phyloP scores from a whole-genome alignment of 92 coral and sea anemone genomes.

The Paragorgia papillata region DNA sequence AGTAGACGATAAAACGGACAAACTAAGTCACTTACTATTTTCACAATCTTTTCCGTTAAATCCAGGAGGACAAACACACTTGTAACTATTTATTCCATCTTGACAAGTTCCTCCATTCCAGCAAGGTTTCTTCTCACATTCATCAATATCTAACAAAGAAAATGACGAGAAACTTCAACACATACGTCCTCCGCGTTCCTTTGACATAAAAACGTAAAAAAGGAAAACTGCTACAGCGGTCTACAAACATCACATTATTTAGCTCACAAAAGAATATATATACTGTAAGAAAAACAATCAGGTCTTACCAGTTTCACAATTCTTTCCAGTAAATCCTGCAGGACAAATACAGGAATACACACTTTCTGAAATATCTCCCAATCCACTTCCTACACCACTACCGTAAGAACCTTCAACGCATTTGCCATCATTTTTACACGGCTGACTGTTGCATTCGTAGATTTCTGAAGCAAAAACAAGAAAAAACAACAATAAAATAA shows the following conservation, averaged over 20 bases:
- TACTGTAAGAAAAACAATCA: neutral
- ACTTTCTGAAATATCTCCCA: neutral
- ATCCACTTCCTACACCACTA: neutral
- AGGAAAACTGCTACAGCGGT: too few species aligned
- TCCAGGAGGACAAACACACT: slow-evolving; percentile 31
- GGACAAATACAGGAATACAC: slow-evolving; percentile 6
- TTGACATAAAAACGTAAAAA: too few species aligned
- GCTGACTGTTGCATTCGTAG: slow-evolving; percentile 7
- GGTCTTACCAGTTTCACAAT: neutral
- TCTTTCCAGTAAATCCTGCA: too few species aligned
- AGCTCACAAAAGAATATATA: neutral
- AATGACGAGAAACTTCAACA: too few species aligned
- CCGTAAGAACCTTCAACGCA: neutral
- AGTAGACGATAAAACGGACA: neutral
- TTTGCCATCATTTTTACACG: slow-evolving; percentile 7
- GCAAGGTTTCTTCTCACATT: slow-evolving; percentile 21
- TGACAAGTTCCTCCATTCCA: slow-evolving; percentile 25
- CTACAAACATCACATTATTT: neutral
- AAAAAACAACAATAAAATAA: neutral
- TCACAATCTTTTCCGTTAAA: slow-evolving; percentile 38
- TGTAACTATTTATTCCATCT: slow-evolving; percentile 36
- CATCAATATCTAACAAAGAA: slow-evolving; percentile 25
- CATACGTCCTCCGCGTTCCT: too few species aligned
- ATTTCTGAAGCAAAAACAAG: neutral
- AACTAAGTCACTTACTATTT: slow-evolving; percentile 4